phyloP scores from a whole-genome alignment of 92 coral and sea anemone genomes.

The Zoanthus sansibaricus region DNA sequence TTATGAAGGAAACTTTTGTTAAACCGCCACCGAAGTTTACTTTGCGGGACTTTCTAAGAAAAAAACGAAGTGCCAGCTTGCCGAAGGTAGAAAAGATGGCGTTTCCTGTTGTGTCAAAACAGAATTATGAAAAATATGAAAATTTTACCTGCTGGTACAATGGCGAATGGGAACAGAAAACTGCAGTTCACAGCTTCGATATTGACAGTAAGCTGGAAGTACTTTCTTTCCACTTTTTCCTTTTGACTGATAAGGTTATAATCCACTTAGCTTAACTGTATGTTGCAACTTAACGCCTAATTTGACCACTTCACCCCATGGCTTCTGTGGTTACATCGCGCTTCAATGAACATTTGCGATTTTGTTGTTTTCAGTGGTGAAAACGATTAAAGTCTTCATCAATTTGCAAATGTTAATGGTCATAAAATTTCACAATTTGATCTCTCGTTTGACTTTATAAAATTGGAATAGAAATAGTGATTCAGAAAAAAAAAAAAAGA shows the following conservation, averaged over 20 bases:
- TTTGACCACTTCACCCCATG: too few species aligned
- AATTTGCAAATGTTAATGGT: too few species aligned
- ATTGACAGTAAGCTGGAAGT: slow-evolving; percentile 79
- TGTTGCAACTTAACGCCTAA: too few species aligned
- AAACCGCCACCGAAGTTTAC: slow-evolving; percentile 90
- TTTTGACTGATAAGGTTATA: not conserved
- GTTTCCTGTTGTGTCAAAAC: slow-evolving; percentile 73
- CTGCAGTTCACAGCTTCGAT: slow-evolving; percentile 75
- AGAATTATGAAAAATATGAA: slow-evolving; percentile 85
- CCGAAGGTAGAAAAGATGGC: slow-evolving; percentile 19
- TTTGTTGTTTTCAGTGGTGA: too few species aligned
- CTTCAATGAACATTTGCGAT: too few species aligned
- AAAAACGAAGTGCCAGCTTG: slow-evolving; percentile 55
- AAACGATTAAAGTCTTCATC: too few species aligned
- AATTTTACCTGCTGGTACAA: slow-evolving; percentile 85
- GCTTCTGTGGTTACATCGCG: too few species aligned
- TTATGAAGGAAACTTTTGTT: slow-evolving; percentile 71
- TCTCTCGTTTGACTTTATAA: too few species aligned
- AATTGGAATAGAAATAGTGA: too few species aligned
- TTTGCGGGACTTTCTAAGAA: slow-evolving; percentile 70
- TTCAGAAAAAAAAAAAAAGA: too few species aligned
- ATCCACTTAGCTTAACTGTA: not conserved
- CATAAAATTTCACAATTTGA: too few species aligned
- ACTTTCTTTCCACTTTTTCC: not conserved
- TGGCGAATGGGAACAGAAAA: slow-evolving; percentile 71